Evolutionary conservation across 2,888 invertebrate genomes (phyloP).

Genomic region (Fragum fragum): DNA sequence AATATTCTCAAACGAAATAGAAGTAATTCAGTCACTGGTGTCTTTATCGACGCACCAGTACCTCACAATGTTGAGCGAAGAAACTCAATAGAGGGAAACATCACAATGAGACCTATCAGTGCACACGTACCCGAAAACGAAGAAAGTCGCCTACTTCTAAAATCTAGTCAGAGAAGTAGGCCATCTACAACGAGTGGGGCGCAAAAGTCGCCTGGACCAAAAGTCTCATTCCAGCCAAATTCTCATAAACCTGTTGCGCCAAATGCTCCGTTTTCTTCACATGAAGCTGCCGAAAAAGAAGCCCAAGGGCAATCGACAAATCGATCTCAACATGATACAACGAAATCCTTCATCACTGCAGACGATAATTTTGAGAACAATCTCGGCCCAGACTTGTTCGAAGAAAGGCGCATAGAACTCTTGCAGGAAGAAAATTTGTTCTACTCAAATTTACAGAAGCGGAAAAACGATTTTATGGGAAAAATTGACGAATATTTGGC

Average conservation of each 20-base stretch:
- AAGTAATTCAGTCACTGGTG: constrained; percentile 79
- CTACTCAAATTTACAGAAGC: constrained; percentile 68
- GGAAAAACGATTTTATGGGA: constrained; percentile 74
- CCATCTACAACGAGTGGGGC: constrained; percentile 59
- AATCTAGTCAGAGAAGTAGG: constrained; percentile 30
- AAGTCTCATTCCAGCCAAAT: constrained; percentile 39
- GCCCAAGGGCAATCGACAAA: constrained; percentile 48
- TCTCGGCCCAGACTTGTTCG: constrained; percentile 77
- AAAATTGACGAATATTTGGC: constrained; percentile 73
- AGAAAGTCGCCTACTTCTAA: constrained; percentile 27
- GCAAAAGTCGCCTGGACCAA: constrained; percentile 52
- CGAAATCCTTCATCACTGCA: constrained; percentile 48
- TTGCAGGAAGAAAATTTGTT: constrained; percentile 76
- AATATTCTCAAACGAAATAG: constrained; percentile 48
- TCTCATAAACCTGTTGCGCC: constrained; percentile 23
- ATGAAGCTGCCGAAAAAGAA: constrained; percentile 71
- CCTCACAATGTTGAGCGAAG: constrained; percentile 52
- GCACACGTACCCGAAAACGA: constrained; percentile 51
- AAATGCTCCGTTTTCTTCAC: constrained; percentile 73
- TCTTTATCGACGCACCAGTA: constrained; percentile 74
- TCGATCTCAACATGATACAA: constrained; percentile 37
- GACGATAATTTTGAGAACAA: constrained; percentile 74
- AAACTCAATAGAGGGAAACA: constrained; percentile 65
- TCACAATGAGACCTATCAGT: constrained; percentile 67
- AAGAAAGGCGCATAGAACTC: constrained; percentile 79